These are phyloP conservation scores for Coptotermes formosanus DNA, from an alignment of 1,140 invertebrate genomes.

Conservation along the genomic window DNA sequence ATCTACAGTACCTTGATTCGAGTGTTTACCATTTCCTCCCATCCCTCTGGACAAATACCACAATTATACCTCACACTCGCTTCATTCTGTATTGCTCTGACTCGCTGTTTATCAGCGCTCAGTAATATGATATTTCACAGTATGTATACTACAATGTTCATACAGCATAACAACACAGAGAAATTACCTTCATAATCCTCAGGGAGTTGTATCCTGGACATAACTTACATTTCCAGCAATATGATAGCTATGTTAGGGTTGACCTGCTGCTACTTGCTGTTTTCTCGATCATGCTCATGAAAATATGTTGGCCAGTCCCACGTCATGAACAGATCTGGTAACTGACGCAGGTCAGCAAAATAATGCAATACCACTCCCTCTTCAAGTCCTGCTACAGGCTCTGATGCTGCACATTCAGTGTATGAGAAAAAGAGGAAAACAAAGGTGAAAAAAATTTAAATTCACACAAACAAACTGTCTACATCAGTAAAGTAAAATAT, in stretches of 20 bases:
- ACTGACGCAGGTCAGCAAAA: slow-evolving; percentile 87
- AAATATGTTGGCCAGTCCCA: slow-evolving; percentile 99
- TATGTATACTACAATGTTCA: no score
- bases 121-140: no score
- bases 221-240: slow-evolving; percentile 86
- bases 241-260: slow-evolving; percentile 86
- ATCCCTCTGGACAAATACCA: no score
- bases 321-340: slow-evolving; percentile 89
- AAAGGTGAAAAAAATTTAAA: background rate
- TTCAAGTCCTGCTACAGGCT: slow-evolving; percentile 82
- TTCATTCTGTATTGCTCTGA: no score
- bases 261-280: slow-evolving; percentile 90
- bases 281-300: slow-evolving; percentile 91
- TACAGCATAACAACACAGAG: no score
- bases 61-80: no score
- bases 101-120: no score
- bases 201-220: no score
- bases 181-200: no score
- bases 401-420: slow-evolving; percentile 86
- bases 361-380: slow-evolving; percentile 84
- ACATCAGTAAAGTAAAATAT: background rate
- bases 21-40: no score
- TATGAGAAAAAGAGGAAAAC: slow-evolving; percentile 29
- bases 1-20: no score
- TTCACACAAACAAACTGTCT: background rate